A percentile compares a stretch with the other conserved stretches of the same genome.
Evolutionary conservation across 2,888 invertebrate species (phyloP).

Genomic region (Tetramorium bicarinatum): DNA sequence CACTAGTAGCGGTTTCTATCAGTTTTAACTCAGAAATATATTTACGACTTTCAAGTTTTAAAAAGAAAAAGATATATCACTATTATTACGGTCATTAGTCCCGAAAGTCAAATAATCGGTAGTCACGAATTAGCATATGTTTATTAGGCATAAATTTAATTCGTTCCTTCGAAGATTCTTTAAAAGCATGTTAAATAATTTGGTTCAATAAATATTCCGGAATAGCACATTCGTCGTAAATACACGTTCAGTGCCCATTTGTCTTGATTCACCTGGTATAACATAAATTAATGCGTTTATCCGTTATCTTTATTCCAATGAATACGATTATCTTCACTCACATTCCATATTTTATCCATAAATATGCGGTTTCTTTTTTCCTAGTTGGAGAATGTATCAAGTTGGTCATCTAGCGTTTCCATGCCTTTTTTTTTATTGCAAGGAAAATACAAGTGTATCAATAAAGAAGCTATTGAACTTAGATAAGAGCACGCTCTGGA

Average conservation of each 20-base stretch:
- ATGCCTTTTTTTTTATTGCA: constrained; percentile 38
- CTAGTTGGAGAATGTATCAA: neutral
- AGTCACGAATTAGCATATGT: constrained; percentile 19
- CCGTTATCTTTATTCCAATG: constrained; percentile 5
- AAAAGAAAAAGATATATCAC: neutral
- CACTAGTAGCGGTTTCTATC: constrained; percentile 10
- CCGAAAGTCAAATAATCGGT: neutral
- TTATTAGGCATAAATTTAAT: constrained; percentile 34
- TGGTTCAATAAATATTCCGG: constrained; percentile 9
- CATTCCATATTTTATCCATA: neutral
- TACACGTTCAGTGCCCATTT: neutral
- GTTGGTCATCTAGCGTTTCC: constrained; percentile 27
- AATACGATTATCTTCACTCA: neutral
- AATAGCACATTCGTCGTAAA: neutral
- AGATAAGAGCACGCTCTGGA: constrained; percentile 69
- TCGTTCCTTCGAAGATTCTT: neutral
- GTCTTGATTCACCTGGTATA: neutral
- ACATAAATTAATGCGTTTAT: constrained; percentile 34
- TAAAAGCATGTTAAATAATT: neutral
- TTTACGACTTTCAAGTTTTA: neutral
- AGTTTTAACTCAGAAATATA: neutral
- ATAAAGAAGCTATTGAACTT: constrained; percentile 78
- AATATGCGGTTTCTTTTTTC: neutral
- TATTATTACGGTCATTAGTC: neutral
- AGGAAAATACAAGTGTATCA: constrained; percentile 66